Conservation (phyloP, 2,888 invertebrate genomes). For the Linnaemya tessellans region DNA sequence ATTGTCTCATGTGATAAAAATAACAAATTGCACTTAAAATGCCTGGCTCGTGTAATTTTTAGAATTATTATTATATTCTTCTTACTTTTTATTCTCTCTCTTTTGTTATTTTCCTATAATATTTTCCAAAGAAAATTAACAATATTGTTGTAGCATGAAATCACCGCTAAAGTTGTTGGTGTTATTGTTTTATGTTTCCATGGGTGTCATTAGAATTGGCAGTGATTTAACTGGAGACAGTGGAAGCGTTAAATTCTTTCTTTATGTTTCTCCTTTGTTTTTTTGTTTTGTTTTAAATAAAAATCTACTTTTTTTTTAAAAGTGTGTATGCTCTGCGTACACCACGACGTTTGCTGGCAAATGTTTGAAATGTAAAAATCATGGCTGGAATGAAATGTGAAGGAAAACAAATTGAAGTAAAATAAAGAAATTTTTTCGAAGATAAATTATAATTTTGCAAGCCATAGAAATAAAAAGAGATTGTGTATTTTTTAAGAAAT, state of each 20-base stretch:
- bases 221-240: constrained; percentile 61
- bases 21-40: constrained; percentile 64
- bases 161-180: constrained; percentile 38
- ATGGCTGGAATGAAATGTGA: constrained; percentile 22
- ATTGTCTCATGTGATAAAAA: constrained; percentile 55
- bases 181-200: constrained; percentile 43
- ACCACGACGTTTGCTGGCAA: constrained; percentile 19
- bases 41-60: constrained; percentile 62
- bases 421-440: constrained; percentile 35
- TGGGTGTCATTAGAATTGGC: constrained; percentile 57
- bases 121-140: constrained; percentile 58
- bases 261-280: neutral
- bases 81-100: neutral
- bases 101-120: constrained; percentile 16
- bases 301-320: neutral
- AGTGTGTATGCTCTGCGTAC: neutral
- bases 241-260: constrained; percentile 34
- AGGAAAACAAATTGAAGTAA: neutral
- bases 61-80: constrained; percentile 52
- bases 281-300: neutral
- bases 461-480: constrained; percentile 1
- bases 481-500: neutral
- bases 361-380: constrained; percentile 50
- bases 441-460: constrained; percentile 55
- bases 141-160: constrained; percentile 43